These are phyloP conservation scores for Scaptomyza hsui DNA, from an alignment of 1,140 invertebrate genomes.

Conservation along the genomic window DNA sequence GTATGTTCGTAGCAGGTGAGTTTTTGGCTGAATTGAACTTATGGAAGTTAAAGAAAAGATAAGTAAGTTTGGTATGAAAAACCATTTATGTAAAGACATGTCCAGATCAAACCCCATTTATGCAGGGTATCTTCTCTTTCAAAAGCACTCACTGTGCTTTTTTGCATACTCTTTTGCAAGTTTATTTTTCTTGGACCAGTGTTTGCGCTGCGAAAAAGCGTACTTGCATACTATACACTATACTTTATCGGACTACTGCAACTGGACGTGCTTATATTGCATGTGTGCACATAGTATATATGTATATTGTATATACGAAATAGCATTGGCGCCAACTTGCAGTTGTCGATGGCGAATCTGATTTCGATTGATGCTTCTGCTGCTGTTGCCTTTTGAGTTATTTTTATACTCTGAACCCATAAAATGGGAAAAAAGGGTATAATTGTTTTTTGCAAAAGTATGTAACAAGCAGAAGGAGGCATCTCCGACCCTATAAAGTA, in stretches of 20 bases:
- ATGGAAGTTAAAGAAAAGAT: no score
- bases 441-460: no score
- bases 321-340: slow-evolving; percentile 50
- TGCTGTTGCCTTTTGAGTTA: no score
- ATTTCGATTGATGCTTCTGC: slow-evolving; percentile 4
- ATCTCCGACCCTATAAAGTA: no score
- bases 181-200: slow-evolving; percentile 61
- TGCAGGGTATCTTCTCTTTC: slow-evolving; percentile 1
- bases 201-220: slow-evolving; percentile 47
- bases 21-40: no score
- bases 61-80: no score
- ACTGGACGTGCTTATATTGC: slow-evolving; percentile 10
- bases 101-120: neutral
- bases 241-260: slow-evolving; percentile 8
- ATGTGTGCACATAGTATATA: slow-evolving; percentile 1
- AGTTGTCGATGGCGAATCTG: slow-evolving; percentile 22
- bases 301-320: slow-evolving; percentile 3
- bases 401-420: no score
- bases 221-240: slow-evolving; percentile 23
- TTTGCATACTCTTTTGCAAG: slow-evolving; percentile 41
- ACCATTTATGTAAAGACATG: no score
- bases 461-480: no score
- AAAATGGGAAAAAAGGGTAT: no score
- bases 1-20: no score
- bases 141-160: neutral